Evolutionary conservation across 1,140 invertebrate genomes (phyloP).

Genomic region (Sinella curviseta): DNA sequence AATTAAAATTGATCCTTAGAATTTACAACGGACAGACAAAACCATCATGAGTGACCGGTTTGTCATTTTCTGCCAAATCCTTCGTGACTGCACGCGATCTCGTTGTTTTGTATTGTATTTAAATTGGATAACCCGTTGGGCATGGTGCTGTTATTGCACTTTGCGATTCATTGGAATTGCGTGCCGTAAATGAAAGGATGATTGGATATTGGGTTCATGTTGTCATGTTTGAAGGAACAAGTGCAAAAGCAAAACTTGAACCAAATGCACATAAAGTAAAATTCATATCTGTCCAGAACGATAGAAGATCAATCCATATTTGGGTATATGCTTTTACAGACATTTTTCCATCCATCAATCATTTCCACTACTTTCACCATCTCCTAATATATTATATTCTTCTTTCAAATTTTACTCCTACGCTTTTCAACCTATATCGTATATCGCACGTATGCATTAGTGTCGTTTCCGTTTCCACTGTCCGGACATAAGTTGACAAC

Average conservation of each 20-base stretch:
- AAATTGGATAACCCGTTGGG: background rate
- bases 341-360: too few species aligned
- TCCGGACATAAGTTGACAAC: too few species aligned
- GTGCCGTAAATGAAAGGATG: background rate
- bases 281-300: too few species aligned
- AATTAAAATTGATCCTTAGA: constrained; percentile 3
- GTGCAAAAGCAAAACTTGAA: background rate
- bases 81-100: background rate
- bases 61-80: background rate
- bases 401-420: too few species aligned
- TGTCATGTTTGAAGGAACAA: background rate
- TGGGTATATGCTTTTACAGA: too few species aligned
- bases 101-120: background rate
- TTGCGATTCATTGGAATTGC: background rate
- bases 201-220: background rate
- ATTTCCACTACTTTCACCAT: too few species aligned
- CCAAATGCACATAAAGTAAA: too few species aligned
- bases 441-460: too few species aligned
- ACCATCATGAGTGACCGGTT: background rate
- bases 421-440: too few species aligned
- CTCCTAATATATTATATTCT: too few species aligned
- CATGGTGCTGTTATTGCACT: background rate
- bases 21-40: background rate
- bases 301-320: too few species aligned
- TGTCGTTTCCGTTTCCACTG: too few species aligned